Percentiles rank a stretch among this genome's conserved stretches.
Evolutionary conservation across 2,113 vertebrate species (phyloP).

Genomic region (Mixornis gularis): DNA sequence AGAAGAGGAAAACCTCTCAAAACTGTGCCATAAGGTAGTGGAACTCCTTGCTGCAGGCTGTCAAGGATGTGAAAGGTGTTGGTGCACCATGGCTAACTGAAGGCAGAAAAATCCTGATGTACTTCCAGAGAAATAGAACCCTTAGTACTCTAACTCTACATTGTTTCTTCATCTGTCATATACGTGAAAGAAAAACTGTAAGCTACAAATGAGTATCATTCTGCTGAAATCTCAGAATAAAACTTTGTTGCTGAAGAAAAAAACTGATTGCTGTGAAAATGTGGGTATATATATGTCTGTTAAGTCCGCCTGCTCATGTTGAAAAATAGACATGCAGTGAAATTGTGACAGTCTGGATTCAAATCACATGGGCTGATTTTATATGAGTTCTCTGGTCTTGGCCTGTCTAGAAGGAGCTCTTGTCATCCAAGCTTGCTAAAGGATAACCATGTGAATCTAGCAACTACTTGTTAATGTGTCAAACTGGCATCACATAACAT

Average conservation of each 20-base stretch:
- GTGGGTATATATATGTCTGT: not conserved
- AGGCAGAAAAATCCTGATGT: not conserved
- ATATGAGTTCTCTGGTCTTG: not conserved
- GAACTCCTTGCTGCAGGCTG: not conserved
- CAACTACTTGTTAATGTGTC: not conserved
- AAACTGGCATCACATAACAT: not conserved
- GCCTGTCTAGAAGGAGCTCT: not conserved
- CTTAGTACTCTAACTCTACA: not conserved
- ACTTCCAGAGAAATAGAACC: not conserved
- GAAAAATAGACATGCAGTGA: not conserved
- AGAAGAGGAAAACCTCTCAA: not conserved
- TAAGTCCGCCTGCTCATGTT: not conserved
- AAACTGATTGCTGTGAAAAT: not conserved
- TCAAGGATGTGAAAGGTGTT: rapidly evolving
- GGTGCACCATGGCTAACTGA: not conserved
- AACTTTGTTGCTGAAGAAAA: not conserved
- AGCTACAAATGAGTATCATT: not conserved
- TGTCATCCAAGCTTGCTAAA: not conserved
- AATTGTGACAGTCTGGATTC: not conserved
- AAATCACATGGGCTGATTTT: not conserved
- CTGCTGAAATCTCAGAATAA: not conserved
- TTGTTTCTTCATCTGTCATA: not conserved
- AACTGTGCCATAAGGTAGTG: not conserved
- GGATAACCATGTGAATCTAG: not conserved
- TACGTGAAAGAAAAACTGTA: not conserved